Conservation (phyloP, 2,888 invertebrate species). For the Axea sp. region DNA sequence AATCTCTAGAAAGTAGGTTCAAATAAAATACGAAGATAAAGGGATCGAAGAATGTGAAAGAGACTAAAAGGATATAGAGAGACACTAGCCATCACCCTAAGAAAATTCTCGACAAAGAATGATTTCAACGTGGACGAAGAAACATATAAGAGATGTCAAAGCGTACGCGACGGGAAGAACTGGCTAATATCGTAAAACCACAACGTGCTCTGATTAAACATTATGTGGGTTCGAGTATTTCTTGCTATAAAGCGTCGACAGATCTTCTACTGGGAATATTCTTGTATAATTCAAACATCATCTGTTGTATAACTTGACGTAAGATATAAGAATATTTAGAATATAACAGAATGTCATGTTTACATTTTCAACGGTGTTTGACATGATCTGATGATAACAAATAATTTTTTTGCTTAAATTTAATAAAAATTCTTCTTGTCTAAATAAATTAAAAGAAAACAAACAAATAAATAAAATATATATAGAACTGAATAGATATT, state of each 20-base stretch:
- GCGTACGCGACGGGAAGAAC: slow-evolving; percentile 60
- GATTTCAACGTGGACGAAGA: slow-evolving; percentile 56
- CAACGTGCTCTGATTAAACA: slow-evolving; percentile 79
- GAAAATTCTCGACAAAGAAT: slow-evolving; percentile 56
- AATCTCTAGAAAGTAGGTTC: slow-evolving; percentile 34
- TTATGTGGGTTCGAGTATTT: slow-evolving; percentile 75
- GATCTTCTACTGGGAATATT: slow-evolving; percentile 37
- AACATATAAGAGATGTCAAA: slow-evolving; percentile 62
- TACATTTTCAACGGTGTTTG: no score
- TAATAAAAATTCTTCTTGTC: no score
- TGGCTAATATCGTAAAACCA: slow-evolving; percentile 78
- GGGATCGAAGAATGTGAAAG: slow-evolving; percentile 48
- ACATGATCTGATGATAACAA: no score
- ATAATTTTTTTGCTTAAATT: no score
- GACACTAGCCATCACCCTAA: slow-evolving; percentile 59
- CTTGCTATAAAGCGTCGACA: slow-evolving; percentile 65
- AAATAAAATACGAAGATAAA: slow-evolving; percentile 49
- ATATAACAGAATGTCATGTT: no score
- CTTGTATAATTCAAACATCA: slow-evolving; percentile 42
- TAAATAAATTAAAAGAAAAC: no score
- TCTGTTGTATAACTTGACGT: slow-evolving; percentile 9
- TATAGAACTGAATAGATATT: no score
- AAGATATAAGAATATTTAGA: no score
- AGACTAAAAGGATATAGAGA: slow-evolving; percentile 66
- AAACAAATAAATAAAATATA: no score